Percentiles rank a stretch among this genome's conserved stretches.
Evolutionary conservation across 2,113 vertebrate species (phyloP).

Genomic region (Pionites leucogaster): DNA sequence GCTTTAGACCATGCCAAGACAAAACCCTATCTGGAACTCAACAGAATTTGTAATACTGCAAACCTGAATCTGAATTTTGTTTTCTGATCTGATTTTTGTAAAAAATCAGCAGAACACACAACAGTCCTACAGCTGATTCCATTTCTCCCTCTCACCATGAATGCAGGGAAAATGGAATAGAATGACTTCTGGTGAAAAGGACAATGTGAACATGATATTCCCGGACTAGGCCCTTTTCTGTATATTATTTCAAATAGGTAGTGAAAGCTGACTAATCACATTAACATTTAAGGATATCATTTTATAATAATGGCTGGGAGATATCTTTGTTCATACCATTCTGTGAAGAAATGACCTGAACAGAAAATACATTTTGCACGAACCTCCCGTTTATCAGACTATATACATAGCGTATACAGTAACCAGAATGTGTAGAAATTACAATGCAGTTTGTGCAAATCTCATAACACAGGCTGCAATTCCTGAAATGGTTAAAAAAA

Average conservation of each 20-base stretch:
- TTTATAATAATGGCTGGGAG: neutral
- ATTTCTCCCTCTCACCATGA: neutral
- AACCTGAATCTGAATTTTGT: neutral
- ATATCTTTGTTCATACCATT: neutral
- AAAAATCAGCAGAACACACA: neutral
- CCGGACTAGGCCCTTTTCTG: neutral
- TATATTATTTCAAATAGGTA: neutral
- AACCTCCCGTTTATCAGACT: neutral
- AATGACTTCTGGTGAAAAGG: neutral
- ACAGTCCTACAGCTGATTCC: neutral
- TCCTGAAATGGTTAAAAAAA: neutral
- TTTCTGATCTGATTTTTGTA: neutral
- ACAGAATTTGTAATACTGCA: neutral
- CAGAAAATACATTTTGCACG: neutral
- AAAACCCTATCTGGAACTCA: neutral
- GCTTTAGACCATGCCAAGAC: neutral
- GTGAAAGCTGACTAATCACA: neutral
- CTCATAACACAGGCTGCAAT: neutral
- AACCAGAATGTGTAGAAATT: neutral
- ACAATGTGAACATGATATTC: neutral
- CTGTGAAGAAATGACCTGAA: neutral
- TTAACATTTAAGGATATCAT: neutral
- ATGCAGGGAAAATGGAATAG: neutral
- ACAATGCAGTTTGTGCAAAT: neutral
- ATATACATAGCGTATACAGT: neutral